Evolutionary conservation across 2,888 invertebrate genomes (phyloP).

Genomic region (Hoplodrina ambigua): DNA sequence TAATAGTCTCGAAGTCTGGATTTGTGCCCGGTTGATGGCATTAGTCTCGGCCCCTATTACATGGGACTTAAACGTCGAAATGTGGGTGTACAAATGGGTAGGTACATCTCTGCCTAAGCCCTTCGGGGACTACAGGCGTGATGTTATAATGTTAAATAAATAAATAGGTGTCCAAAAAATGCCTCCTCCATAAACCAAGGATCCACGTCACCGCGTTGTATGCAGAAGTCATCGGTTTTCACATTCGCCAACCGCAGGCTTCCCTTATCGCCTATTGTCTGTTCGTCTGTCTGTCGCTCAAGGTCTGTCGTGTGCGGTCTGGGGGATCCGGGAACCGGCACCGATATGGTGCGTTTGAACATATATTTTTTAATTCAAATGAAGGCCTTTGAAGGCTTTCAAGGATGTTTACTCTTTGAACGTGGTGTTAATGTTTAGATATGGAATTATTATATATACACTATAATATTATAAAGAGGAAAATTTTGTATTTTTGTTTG

Average conservation of each 20-base stretch:
- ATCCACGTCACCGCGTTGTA: conserved; percentile 52
- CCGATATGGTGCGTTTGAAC: conserved; percentile 46
- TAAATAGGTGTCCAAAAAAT: neutral
- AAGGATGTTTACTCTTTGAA: conserved; percentile 37
- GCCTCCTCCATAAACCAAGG: conserved; percentile 23
- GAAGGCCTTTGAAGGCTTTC: conserved; percentile 37
- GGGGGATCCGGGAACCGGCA: conserved; percentile 60
- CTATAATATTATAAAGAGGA: too few relatives aligned
- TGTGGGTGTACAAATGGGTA: too few relatives aligned
- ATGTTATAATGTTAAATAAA: neutral
- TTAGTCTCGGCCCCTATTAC: too few relatives aligned
- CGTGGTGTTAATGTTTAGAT: neutral
- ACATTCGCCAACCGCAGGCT: conserved; percentile 78
- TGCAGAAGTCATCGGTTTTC: conserved; percentile 79
- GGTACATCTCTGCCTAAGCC: too few relatives aligned
- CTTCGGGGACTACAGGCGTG: too few relatives aligned
- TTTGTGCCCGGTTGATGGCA: too few relatives aligned
- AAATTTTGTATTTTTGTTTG: too few relatives aligned
- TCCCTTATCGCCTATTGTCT: conserved; percentile 85
- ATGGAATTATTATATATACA: neutral
- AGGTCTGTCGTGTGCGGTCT: conserved; percentile 76
- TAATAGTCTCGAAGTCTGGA: too few relatives aligned
- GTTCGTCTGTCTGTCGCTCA: conserved; percentile 69
- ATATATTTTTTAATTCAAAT: conserved; percentile 51
- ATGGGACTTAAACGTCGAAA: too few relatives aligned